Evolutionary conservation across 2,113 vertebrate species (phyloP).

Genomic region (Mesocricetus auratus): DNA sequence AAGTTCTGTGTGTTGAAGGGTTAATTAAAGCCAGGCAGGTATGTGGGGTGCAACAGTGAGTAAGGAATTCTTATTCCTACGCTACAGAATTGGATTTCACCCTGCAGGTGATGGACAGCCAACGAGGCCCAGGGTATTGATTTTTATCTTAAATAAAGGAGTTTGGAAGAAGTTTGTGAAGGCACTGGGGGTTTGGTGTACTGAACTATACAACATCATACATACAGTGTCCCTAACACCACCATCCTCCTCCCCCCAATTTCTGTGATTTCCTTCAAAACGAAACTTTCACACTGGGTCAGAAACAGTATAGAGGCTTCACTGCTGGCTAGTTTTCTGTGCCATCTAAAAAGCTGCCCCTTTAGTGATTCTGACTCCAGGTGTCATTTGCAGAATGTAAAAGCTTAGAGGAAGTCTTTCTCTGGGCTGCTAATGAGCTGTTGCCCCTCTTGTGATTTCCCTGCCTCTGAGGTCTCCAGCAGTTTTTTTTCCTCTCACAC

Average conservation of each 20-base stretch:
- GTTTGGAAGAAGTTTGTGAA: conserved; percentile 39
- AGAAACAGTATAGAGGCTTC: not conserved
- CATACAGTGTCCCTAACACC: not conserved
- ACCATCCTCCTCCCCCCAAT: not conserved
- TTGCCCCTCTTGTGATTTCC: not conserved
- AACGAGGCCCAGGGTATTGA: conserved; percentile 15
- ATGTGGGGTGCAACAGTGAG: fast-evolving
- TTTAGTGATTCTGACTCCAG: not conserved
- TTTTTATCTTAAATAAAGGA: conserved; percentile 68
- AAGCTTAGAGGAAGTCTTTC: not conserved
- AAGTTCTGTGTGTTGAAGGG: not conserved
- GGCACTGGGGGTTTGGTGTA: not conserved
- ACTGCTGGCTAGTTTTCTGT: conserved; percentile 8
- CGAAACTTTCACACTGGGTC: not conserved
- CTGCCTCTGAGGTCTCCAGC: not conserved
- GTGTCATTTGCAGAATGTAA: not conserved
- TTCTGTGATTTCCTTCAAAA: not conserved
- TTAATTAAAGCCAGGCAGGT: conserved; percentile 4
- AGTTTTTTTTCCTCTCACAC: not conserved
- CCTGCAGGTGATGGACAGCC: conserved; percentile 33
- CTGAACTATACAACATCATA: not conserved
- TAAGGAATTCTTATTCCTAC: not conserved
- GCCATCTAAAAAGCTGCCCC: not conserved
- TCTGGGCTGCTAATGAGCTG: not conserved
- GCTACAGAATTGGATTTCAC: conserved; percentile 55